A percentile compares a stretch with the other conserved stretches of the same genome.
phyloP scores from a whole-genome alignment of 2,888 invertebrate genomes.

The Eudemis profundana region DNA sequence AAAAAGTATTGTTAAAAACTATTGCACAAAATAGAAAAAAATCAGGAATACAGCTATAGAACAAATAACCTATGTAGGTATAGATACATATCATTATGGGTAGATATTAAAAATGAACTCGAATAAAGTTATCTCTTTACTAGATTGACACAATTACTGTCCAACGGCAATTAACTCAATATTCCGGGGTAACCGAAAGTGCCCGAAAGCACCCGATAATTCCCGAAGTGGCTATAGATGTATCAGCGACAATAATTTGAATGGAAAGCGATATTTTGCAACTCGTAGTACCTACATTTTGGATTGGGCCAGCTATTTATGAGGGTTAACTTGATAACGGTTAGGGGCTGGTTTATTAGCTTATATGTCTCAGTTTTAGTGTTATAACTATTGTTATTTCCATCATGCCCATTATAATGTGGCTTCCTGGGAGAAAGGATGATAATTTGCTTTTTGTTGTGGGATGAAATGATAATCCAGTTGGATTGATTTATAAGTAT shows the following conservation, averaged over 20 bases:
- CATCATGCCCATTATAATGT: slow-evolving; percentile 3
- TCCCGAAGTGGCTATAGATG: slow-evolving; percentile 35
- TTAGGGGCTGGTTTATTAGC: slow-evolving; percentile 66
- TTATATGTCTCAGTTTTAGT: slow-evolving; percentile 53
- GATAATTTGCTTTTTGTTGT: background rate
- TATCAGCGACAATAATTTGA: slow-evolving; percentile 60
- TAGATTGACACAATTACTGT: slow-evolving; percentile 5
- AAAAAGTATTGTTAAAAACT: too few species aligned
- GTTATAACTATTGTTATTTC: slow-evolving; percentile 25
- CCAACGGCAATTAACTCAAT: slow-evolving; percentile 5
- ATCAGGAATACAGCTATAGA: too few species aligned
- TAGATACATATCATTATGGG: too few species aligned
- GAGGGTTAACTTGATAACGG: slow-evolving; percentile 76
- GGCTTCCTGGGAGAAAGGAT: background rate
- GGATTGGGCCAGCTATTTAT: slow-evolving; percentile 71
- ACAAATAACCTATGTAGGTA: too few species aligned
- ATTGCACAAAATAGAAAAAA: too few species aligned
- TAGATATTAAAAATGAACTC: too few species aligned
- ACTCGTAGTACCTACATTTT: slow-evolving; percentile 69
- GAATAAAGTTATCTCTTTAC: background rate
- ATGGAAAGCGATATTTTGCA: slow-evolving; percentile 67
- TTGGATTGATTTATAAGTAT: background rate
- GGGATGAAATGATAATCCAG: background rate
- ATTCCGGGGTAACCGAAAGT: slow-evolving; percentile 12
- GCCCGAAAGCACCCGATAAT: slow-evolving; percentile 4